phyloP scores from a whole-genome alignment of 2,797 vertebrate genomes.

The Euphonia xanthogaster region DNA sequence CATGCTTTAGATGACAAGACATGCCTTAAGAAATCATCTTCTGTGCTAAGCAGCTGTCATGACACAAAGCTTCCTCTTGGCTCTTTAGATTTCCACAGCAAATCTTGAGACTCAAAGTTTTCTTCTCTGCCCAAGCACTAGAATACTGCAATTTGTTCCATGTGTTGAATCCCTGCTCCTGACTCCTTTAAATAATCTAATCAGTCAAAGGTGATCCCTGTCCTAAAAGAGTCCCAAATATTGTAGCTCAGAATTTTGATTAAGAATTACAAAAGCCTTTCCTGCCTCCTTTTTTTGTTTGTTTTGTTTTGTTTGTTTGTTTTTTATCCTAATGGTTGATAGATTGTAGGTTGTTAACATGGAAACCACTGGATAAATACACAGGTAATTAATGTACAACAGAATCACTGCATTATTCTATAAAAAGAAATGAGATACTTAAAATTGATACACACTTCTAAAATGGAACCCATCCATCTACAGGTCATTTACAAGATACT shows the following conservation, averaged over 20 bases:
- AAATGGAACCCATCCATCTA: background rate
- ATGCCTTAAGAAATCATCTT: background rate
- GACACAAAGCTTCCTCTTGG: background rate
- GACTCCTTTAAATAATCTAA: background rate
- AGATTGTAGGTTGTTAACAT: background rate
- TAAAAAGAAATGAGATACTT: background rate
- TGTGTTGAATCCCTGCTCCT: background rate
- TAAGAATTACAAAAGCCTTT: background rate
- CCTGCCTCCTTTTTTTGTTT: background rate
- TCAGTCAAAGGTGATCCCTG: background rate
- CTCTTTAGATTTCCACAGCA: background rate
- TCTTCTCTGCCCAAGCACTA: background rate
- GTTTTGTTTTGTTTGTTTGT: too few species aligned
- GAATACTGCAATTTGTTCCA: background rate
- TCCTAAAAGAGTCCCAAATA: background rate
- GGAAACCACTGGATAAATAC: background rate
- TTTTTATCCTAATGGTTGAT: background rate
- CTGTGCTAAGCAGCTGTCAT: background rate
- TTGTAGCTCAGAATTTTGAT: background rate
- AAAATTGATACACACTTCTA: background rate
- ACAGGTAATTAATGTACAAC: background rate
- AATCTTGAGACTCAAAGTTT: background rate
- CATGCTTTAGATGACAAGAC: background rate
- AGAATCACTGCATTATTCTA: background rate
- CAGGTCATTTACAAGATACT: background rate